phyloP scores from a whole-genome alignment of 2,797 vertebrate genomes.

The Adrianichthys oophorus region DNA sequence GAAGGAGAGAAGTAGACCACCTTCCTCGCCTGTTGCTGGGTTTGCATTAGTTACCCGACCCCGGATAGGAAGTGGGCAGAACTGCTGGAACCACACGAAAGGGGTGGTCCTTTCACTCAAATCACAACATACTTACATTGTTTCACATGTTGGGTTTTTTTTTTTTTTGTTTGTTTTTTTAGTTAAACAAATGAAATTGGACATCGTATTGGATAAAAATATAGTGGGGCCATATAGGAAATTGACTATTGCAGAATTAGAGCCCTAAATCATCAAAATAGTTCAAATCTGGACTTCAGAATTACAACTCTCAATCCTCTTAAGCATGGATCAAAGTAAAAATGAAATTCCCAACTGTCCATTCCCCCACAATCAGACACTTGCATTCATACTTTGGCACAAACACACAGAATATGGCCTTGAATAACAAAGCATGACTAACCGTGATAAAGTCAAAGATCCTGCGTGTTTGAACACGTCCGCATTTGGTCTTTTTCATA shows the following conservation, averaged over 20 bases:
- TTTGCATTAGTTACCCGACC: constrained; percentile 31
- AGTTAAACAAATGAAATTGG: no score
- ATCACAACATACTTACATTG: constrained; percentile 4
- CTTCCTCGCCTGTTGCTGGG: constrained; percentile 11
- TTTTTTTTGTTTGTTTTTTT: not conserved
- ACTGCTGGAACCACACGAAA: constrained; percentile 23
- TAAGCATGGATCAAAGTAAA: no score
- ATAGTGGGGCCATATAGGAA: no score
- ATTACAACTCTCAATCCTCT: no score
- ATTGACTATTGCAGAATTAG: no score
- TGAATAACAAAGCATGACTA: no score
- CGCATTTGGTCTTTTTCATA: constrained; percentile 17
- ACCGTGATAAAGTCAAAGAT: no score
- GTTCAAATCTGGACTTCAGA: no score
- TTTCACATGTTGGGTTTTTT: not conserved
- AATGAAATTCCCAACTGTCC: no score
- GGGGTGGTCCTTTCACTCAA: constrained; percentile 34
- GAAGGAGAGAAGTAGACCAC: constrained; percentile 1
- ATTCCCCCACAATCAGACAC: no score
- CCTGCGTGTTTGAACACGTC: not conserved
- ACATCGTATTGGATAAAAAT: no score
- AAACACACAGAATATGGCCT: not conserved
- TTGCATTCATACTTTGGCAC: not conserved
- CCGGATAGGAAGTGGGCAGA: constrained; percentile 33
- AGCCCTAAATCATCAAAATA: no score